These are phyloP conservation scores for Drosophila hydei DNA, from an alignment of 1,140 invertebrate genomes.

Conservation along the genomic window DNA sequence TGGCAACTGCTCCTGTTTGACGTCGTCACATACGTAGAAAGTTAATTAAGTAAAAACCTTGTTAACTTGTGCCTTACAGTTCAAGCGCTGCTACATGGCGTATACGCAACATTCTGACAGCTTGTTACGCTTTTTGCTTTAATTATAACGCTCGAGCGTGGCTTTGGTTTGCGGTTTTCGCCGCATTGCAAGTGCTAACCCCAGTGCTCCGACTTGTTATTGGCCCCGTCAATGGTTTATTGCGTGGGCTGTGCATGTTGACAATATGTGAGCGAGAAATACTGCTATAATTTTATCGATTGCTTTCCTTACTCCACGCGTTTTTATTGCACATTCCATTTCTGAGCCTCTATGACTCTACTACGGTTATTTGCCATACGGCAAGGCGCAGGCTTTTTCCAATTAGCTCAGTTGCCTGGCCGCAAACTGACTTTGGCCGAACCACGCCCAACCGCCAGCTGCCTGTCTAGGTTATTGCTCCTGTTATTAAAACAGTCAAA, in stretches of 20 bases:
- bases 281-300: background rate
- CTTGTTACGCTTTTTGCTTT: slow-evolving; percentile 52
- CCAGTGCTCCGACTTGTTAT: no score
- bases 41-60: slow-evolving; percentile 66
- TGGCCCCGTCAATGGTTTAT: slow-evolving; percentile 15
- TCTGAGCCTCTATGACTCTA: no score
- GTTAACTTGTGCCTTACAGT: background rate
- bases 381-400: slow-evolving; percentile 30
- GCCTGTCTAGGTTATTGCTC: slow-evolving; percentile 2
- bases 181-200: no score
- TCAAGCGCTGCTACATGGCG: background rate
- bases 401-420: slow-evolving; percentile 68
- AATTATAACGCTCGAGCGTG: slow-evolving; percentile 47
- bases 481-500: background rate
- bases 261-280: slow-evolving; percentile 16
- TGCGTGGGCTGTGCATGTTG: slow-evolving; percentile 4
- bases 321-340: background rate
- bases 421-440: slow-evolving; percentile 34
- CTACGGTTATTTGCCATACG: no score
- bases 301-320: background rate
- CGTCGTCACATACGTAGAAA: slow-evolving; percentile 50
- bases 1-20: no score
- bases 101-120: slow-evolving; percentile 61
- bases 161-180: slow-evolving; percentile 9
- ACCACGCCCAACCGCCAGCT: background rate